Base-by-base conservation (phyloP, 30 jellyfish, hydroid and myxozoan genomes). In the Cassiopea xamachana region DNA sequence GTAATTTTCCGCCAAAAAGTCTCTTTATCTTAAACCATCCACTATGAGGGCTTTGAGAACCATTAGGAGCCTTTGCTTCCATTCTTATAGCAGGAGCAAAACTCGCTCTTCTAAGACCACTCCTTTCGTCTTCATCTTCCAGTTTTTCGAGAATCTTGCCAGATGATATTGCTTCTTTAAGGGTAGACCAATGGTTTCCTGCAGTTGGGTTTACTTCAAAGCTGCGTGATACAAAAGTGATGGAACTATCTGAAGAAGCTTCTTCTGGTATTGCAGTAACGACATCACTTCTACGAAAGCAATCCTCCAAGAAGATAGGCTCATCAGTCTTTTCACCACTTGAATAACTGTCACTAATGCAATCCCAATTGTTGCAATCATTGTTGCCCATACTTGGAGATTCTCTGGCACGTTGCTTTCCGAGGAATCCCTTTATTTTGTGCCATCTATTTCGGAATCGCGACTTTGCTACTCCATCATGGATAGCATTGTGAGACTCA, bases 181-280 rank as follows among this genome's bases (percentile, higher is more conserved):
- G 76, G 3, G 51, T 17, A 43, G 87, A 78, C 87, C 87, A 78
- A 12, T 58, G 17, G 49, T 46, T 12, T 49, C 87, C 51, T 51
- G 51, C 75, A 1, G 50, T 46, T 78, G 87, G 75, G 49, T 78
- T 78, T 19, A 48, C 13, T 50, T 78, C 87, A 51, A 78, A 78
- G 75, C 87, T 48, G 19, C 87, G 46, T 60, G 87, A 48, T 51
- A 78, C 87, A 51, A 51, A 16, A 49, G 9, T 1, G 75, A 78
- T 7, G 16, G 46, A 14, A 10, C 44, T 73, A 50, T 18, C 45
- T 4, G 44, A 13, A 13, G 85, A 47, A 48, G 69, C 46, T 5
- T 55, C 92, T 9, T 84, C 83, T 48, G 92, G 92, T 27, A 84
- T 46, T 5, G 92, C 92, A n/a, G 48, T 75, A 47, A 84, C 84